A percentile compares a stretch with the other conserved stretches of the same genome.
These are phyloP conservation scores for Drosophila asahinai DNA, from an alignment of 1,140 invertebrate genomes.

Conservation along the genomic window DNA sequence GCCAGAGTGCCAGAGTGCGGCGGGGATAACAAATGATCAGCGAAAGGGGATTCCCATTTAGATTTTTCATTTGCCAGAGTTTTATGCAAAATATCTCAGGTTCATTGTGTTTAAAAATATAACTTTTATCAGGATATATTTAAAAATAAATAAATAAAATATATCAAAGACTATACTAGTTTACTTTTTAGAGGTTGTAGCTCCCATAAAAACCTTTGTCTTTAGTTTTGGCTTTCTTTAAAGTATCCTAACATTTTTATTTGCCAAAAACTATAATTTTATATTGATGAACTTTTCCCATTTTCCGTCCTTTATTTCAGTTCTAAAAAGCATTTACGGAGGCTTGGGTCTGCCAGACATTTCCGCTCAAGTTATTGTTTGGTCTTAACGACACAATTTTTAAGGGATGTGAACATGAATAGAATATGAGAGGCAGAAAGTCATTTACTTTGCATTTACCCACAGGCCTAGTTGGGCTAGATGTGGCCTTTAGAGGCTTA, in stretches of 20 bases:
- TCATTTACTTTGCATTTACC: neutral
- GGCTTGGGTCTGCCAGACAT: neutral
- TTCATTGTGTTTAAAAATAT: too few species aligned
- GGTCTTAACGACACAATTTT: neutral
- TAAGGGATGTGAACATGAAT: neutral
- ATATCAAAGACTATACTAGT: too few species aligned
- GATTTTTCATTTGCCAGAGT: neutral
- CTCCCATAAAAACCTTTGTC: too few species aligned
- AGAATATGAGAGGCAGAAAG: neutral
- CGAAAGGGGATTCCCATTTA: neutral
- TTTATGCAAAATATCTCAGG: too few species aligned
- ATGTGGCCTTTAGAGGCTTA: neutral
- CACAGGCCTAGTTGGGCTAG: neutral
- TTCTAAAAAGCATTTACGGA: neutral
- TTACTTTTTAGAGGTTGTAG: too few species aligned
- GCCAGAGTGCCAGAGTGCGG: too few species aligned
- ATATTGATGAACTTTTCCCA: neutral
- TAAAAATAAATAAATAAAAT: too few species aligned
- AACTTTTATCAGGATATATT: too few species aligned
- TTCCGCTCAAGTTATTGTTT: conserved; percentile 2
- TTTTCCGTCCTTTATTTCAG: neutral
- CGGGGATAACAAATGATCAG: neutral
- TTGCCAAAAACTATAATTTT: neutral
- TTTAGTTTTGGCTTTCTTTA: too few species aligned
- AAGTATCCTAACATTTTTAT: too few species aligned